phyloP scores from a whole-genome alignment of 2,113 vertebrate species.

The Nothocercus nigrocapillus region DNA sequence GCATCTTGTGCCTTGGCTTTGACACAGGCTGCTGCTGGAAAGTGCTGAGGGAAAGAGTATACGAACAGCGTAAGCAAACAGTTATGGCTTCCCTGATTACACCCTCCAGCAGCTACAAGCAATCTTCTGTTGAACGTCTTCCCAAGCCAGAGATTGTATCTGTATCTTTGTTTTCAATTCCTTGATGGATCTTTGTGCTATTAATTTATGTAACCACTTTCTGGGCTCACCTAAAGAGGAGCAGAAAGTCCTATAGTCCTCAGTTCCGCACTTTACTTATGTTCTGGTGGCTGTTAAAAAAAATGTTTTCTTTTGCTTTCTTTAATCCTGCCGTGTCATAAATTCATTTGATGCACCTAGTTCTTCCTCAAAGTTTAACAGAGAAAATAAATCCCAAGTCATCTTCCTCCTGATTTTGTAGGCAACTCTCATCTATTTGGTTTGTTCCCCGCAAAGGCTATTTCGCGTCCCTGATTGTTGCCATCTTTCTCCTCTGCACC shows the following conservation, averaged over 20 bases:
- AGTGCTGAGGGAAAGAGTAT: constrained; percentile 10
- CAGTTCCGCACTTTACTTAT: accelerated
- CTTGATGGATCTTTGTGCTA: background rate
- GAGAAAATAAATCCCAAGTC: background rate
- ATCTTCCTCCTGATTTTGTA: background rate
- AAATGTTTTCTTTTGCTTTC: background rate
- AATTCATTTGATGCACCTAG: background rate
- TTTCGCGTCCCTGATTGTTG: background rate
- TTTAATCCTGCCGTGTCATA: background rate
- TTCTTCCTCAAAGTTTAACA: background rate
- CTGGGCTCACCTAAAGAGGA: background rate
- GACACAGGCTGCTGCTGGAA: background rate
- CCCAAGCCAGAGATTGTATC: background rate
- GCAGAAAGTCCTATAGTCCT: background rate
- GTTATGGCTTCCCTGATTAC: background rate
- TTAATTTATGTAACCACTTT: background rate
- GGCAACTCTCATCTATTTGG: background rate
- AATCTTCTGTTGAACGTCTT: background rate
- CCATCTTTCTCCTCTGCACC: background rate
- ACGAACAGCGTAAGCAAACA: background rate
- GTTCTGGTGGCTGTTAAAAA: background rate
- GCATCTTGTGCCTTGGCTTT: background rate
- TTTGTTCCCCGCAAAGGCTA: background rate
- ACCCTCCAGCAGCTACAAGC: background rate
- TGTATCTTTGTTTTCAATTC: background rate